Percentiles rank a stretch among this genome's conserved stretches.
Conservation (phyloP, 2,888 invertebrate genomes). For the Tetranychus truncatus region DNA sequence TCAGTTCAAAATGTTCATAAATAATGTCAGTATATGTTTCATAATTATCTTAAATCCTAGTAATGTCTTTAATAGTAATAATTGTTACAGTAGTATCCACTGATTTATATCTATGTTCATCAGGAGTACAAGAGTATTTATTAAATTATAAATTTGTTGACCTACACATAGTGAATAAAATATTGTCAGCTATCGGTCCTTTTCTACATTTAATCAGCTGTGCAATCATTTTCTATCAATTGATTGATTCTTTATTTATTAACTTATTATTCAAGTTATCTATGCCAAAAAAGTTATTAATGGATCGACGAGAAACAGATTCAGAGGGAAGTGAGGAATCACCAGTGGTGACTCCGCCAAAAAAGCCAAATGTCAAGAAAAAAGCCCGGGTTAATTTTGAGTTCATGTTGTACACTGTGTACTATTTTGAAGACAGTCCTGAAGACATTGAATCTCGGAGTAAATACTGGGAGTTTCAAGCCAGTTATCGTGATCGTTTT, state of each 20-base stretch:
- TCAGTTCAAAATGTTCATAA: too few relatives aligned
- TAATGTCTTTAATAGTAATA: neutral
- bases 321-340: neutral
- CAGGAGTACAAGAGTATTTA: too few relatives aligned
- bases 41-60: too few relatives aligned
- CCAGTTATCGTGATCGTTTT: constrained; percentile 6
- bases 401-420: neutral
- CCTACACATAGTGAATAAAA: too few relatives aligned
- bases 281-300: too few relatives aligned
- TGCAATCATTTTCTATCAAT: too few relatives aligned
- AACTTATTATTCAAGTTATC: too few relatives aligned
- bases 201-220: neutral
- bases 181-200: too few relatives aligned
- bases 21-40: too few relatives aligned
- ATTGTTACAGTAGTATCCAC: neutral
- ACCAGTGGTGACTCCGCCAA: neutral
- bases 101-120: neutral
- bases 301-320: neutral
- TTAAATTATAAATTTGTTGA: too few relatives aligned
- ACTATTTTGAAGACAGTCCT: neutral
- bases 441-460: neutral
- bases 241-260: too few relatives aligned
- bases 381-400: neutral
- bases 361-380: neutral
- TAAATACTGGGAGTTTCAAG: constrained; percentile 8